Evolutionary conservation across 2,797 vertebrate genomes (phyloP).

Genomic region (Uromys caudimaculatus): DNA sequence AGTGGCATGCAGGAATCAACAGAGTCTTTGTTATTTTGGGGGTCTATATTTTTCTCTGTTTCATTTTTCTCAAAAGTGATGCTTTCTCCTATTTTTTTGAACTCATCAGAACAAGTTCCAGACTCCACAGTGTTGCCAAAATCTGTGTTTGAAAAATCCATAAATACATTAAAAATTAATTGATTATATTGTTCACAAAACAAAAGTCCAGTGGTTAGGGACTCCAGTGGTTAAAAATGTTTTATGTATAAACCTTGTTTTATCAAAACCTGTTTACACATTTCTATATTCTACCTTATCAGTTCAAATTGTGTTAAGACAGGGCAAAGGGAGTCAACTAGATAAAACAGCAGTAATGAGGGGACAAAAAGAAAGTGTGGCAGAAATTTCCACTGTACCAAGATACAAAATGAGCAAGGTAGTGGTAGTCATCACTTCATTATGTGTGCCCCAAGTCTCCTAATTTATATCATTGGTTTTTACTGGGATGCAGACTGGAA

Average conservation of each 20-base stretch:
- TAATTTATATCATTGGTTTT: slow-evolving; percentile 47
- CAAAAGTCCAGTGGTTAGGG: not conserved
- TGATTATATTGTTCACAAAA: not conserved
- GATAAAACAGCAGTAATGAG: not conserved
- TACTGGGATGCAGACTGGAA: slow-evolving; percentile 36
- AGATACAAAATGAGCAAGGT: slow-evolving; percentile 3
- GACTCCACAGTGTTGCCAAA: not conserved
- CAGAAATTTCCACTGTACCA: not conserved
- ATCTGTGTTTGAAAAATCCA: not conserved
- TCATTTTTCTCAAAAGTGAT: slow-evolving; percentile 34
- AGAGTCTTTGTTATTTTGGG: slow-evolving; percentile 16
- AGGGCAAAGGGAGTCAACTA: not conserved
- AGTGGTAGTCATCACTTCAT: slow-evolving; percentile 17
- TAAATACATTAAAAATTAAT: not conserved
- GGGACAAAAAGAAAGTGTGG: not conserved
- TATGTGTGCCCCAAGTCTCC: slow-evolving; percentile 36
- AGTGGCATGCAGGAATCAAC: not conserved
- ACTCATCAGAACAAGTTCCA: not conserved
- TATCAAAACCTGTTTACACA: not conserved
- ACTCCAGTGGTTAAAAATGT: not conserved
- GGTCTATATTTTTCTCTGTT: slow-evolving; percentile 29
- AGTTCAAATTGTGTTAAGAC: not conserved
- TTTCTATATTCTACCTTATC: not conserved
- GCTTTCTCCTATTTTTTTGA: slow-evolving; percentile 47
- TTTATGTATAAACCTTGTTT: not conserved